Percentiles rank a stretch among this genome's conserved stretches.
Conservation (phyloP, 1,140 invertebrate genomes). For the Streblospio benedicti region DNA sequence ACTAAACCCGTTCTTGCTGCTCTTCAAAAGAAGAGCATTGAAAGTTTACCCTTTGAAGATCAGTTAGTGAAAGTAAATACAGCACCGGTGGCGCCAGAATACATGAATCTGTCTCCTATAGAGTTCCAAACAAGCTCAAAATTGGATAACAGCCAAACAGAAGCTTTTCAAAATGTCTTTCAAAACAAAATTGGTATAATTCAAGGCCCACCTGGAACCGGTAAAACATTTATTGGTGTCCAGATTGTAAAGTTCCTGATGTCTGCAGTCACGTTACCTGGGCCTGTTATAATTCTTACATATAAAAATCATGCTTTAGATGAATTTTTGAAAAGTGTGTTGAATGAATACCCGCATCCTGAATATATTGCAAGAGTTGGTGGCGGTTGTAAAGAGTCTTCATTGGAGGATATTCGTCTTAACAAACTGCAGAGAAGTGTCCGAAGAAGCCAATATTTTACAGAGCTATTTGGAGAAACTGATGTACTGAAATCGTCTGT, state of each 20-base stretch:
- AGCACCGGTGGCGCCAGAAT: not conserved
- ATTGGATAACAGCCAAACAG: not conserved
- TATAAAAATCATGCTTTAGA: conserved; percentile 11
- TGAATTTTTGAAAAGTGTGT: conserved; percentile 4
- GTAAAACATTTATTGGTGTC: conserved; percentile 6
- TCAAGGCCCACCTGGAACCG: conserved; percentile 9
- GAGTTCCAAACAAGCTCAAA: not conserved
- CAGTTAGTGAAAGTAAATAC: not conserved
- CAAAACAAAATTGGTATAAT: not conserved
- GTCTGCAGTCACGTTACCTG: not conserved
- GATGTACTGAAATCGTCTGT: no score
- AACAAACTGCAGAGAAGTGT: no score
- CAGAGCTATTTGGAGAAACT: no score
- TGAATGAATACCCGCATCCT: not conserved
- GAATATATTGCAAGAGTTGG: conserved; percentile 1
- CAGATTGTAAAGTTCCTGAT: not conserved
- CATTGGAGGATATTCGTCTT: no score
- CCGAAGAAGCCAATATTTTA: no score
- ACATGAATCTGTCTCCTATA: not conserved
- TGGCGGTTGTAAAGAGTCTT: not conserved
- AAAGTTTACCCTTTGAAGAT: not conserved
- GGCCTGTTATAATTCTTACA: conserved; percentile 1
- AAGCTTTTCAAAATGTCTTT: not conserved
- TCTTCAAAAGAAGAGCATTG: not conserved
- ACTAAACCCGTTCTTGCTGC: conserved; percentile 1